Evolutionary conservation across 1,140 invertebrate genomes (phyloP).

Genomic region (Sipha flava): DNA sequence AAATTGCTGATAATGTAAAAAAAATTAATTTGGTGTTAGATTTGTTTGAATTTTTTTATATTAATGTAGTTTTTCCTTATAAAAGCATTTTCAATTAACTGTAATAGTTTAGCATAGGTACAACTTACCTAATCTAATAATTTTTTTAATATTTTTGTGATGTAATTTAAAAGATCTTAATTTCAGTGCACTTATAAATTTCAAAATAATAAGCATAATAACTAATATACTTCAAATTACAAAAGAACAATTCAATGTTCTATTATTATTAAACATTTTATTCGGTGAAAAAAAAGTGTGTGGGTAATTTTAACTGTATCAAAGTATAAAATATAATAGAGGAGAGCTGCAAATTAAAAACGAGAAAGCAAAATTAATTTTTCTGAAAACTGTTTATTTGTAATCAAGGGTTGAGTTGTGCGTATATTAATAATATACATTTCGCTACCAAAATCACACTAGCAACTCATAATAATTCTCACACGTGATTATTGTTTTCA

Average conservation of each 20-base stretch:
- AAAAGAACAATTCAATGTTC: too few species aligned
- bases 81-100: too few species aligned
- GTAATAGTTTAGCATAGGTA: too few species aligned
- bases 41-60: too few species aligned
- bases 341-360: neutral
- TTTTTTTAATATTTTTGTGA: neutral
- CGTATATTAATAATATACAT: neutral
- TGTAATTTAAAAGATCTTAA: neutral
- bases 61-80: too few species aligned
- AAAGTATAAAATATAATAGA: neutral
- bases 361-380: neutral
- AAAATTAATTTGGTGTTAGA: too few species aligned
- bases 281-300: neutral
- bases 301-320: neutral
- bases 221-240: too few species aligned
- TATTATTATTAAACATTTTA: too few species aligned
- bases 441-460: neutral
- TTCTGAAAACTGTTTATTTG: neutral
- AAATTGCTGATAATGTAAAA: too few species aligned
- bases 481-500: conserved; percentile 10
- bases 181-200: too few species aligned
- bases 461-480: conserved; percentile 28
- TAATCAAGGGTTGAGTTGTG: neutral
- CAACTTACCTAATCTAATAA: too few species aligned
- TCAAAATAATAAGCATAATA: too few species aligned